Percentiles rank a stretch among this genome's conserved stretches.
These are phyloP conservation scores for Zaprionus bogoriensis DNA, from an alignment of 2,888 invertebrate species.

Conservation along the genomic window DNA sequence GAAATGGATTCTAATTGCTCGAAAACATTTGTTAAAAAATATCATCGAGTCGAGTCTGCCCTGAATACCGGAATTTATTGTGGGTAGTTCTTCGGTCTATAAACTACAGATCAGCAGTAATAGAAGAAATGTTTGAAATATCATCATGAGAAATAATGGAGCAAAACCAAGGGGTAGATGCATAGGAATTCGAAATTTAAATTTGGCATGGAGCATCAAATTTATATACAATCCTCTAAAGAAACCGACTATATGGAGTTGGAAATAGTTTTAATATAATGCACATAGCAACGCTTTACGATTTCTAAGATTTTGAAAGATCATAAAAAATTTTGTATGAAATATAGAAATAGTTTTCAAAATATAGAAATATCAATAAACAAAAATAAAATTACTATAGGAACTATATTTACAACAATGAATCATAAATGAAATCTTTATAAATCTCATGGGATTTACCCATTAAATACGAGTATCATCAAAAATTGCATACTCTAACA, in stretches of 20 bases:
- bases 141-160: not conserved
- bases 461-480: too few relatives aligned
- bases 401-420: too few relatives aligned
- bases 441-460: too few relatives aligned
- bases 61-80: not conserved
- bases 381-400: too few relatives aligned
- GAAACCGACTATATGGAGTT: not conserved
- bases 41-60: not conserved
- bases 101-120: not conserved
- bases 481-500: too few relatives aligned
- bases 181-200: not conserved
- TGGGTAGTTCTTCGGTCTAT: not conserved
- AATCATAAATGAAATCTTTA: not conserved
- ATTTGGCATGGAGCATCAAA: not conserved
- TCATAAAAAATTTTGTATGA: too few relatives aligned
- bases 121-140: not conserved
- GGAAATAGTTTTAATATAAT: too few relatives aligned
- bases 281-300: too few relatives aligned
- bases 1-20: conserved; percentile 11
- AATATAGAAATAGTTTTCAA: not conserved
- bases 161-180: not conserved
- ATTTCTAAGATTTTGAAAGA: too few relatives aligned
- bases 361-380: not conserved
- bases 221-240: too few relatives aligned
- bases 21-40: not conserved